Evolutionary conservation across 2,888 invertebrate genomes (phyloP).

Genomic region (Stenolophus ochropezus): DNA sequence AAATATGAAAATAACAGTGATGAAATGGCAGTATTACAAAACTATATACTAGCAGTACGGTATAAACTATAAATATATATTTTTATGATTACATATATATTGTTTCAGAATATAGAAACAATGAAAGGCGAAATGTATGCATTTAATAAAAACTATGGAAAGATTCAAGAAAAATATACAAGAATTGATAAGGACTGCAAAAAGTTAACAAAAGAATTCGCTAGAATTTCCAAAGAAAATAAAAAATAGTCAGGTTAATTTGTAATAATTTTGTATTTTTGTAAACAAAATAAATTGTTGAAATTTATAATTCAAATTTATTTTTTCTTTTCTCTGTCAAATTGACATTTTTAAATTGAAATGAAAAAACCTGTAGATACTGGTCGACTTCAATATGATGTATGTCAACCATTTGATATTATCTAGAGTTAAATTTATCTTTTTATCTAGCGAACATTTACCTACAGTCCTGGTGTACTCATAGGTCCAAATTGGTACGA

Average conservation of each 20-base stretch:
- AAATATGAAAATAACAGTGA: too few species aligned
- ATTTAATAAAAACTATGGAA: neutral
- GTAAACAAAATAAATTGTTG: slow-evolving; percentile 13
- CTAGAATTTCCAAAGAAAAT: neutral
- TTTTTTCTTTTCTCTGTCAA: neutral
- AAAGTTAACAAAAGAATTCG: neutral
- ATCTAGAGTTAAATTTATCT: neutral
- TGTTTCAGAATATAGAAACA: slow-evolving; percentile 39
- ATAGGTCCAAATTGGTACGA: slow-evolving; percentile 50
- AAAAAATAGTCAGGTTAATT: neutral
- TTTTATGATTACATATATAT: neutral
- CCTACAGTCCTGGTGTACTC: slow-evolving; percentile 25
- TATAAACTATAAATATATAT: neutral
- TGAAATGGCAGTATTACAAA: neutral
- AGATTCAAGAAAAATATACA: slow-evolving; percentile 1
- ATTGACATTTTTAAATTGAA: neutral
- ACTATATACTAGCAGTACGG: slow-evolving; percentile 8
- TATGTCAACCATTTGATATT: neutral
- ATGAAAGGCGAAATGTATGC: slow-evolving; percentile 44
- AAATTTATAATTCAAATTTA: neutral
- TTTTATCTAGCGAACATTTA: slow-evolving; percentile 36
- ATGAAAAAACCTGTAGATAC: slow-evolving; percentile 22
- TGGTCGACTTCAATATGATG: slow-evolving; percentile 48
- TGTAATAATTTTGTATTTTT: neutral
- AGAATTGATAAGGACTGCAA: neutral